phyloP scores from a whole-genome alignment of 2,113 vertebrate genomes.

The Onychorhynchus coronatus region DNA sequence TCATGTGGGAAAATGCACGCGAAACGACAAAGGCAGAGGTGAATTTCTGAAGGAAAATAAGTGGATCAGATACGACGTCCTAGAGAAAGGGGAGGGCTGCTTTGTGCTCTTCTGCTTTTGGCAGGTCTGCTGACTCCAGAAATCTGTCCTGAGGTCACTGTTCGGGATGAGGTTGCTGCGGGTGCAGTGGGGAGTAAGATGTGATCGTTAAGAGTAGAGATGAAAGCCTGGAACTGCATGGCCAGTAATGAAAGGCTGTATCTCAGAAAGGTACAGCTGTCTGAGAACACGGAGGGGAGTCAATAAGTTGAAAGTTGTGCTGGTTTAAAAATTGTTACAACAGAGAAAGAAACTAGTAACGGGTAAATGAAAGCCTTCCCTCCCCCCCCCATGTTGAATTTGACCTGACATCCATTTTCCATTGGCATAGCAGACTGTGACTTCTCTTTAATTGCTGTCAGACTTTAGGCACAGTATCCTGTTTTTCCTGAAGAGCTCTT shows the following conservation, averaged over 20 bases:
- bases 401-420: not conserved
- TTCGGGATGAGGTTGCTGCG: not conserved
- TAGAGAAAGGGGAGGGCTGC: not conserved
- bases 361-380: not conserved
- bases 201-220: not conserved
- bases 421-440: not conserved
- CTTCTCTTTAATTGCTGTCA: not conserved
- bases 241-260: not conserved
- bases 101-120: not conserved
- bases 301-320: not conserved
- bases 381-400: not conserved
- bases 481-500: not conserved
- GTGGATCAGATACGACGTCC: not conserved
- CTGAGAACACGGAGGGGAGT: not conserved
- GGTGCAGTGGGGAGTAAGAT: not conserved
- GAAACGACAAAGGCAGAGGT: not conserved
- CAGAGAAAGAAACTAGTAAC: not conserved
- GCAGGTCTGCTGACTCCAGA: not conserved
- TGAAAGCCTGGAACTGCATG: not conserved
- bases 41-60: not conserved
- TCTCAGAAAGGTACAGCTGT: not conserved
- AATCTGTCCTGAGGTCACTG: not conserved
- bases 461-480: not conserved
- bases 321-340: not conserved
- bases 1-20: not conserved